These are phyloP conservation scores for Drosophila tanythrix DNA, from an alignment of 2,888 invertebrate genomes.

Conservation along the genomic window DNA sequence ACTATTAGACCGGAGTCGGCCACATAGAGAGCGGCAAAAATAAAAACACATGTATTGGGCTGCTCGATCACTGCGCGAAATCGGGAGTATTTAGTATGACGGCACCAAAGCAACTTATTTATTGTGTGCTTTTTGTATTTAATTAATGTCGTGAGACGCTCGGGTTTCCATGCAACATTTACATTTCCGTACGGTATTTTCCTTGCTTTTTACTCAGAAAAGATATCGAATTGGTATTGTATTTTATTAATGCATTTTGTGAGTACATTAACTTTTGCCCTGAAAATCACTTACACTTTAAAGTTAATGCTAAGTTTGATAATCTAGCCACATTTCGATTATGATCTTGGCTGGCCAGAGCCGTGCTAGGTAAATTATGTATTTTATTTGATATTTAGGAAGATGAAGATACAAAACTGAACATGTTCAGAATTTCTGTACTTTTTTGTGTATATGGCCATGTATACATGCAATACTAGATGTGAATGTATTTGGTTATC, in stretches of 20 bases:
- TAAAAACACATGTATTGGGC: not conserved
- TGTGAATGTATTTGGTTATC: constrained; percentile 3
- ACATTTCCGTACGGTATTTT: not conserved
- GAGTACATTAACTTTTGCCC: too few species aligned
- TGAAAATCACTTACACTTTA: not conserved
- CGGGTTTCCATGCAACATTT: not conserved
- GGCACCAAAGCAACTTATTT: not conserved
- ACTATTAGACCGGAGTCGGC: not conserved
- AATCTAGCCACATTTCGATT: not conserved
- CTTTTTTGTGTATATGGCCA: not conserved
- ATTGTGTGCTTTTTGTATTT: not conserved
- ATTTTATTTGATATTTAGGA: constrained; percentile 1
- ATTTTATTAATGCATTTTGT: too few species aligned
- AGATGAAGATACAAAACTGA: constrained; percentile 1
- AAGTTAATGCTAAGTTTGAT: not conserved
- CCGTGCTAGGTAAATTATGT: constrained; percentile 2
- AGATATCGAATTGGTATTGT: not conserved
- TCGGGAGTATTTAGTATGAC: not conserved
- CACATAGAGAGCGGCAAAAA: not conserved
- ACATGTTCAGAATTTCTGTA: not conserved
- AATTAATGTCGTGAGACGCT: not conserved
- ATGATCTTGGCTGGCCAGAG: not conserved
- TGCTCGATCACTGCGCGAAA: not conserved
- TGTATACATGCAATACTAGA: not conserved
- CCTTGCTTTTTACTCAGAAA: not conserved